Evolutionary conservation across 2,888 invertebrate species (phyloP).

Genomic region (Trisateles emortualis): DNA sequence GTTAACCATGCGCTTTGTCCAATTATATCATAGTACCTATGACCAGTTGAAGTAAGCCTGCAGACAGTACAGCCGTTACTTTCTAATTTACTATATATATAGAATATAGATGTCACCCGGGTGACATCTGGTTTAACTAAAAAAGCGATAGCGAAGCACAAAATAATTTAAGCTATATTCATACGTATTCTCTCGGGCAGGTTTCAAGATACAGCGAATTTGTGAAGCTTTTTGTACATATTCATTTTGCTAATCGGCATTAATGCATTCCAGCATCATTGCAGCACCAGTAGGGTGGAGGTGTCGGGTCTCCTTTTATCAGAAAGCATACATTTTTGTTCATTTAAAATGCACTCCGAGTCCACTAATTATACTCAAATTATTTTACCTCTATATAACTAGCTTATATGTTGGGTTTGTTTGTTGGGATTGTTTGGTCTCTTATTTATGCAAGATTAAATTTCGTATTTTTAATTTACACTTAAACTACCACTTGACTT

Average conservation of each 20-base stretch:
- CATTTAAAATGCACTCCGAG: conserved; percentile 53
- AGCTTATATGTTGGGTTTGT: conserved; percentile 32
- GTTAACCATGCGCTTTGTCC: too few relatives aligned
- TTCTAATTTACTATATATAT: too few relatives aligned
- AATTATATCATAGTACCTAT: too few relatives aligned
- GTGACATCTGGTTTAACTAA: too few relatives aligned
- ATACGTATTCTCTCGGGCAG: not conserved
- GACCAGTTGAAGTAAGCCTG: too few relatives aligned
- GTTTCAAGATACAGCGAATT: conserved; percentile 9
- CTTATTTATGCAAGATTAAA: conserved; percentile 38
- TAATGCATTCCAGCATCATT: too few relatives aligned
- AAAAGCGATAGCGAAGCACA: not conserved
- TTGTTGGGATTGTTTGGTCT: conserved; percentile 22
- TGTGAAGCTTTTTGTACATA: conserved; percentile 14
- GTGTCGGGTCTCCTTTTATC: conserved; percentile 40
- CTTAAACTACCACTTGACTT: too few relatives aligned
- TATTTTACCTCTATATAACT: conserved; percentile 31
- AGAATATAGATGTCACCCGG: too few relatives aligned
- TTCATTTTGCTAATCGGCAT: conserved; percentile 23
- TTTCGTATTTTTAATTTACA: too few relatives aligned
- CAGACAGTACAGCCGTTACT: too few relatives aligned
- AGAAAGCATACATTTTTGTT: conserved; percentile 45
- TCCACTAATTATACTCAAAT: conserved; percentile 47
- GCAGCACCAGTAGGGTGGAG: conserved; percentile 9
- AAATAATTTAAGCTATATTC: not conserved